phyloP scores from a whole-genome alignment of 2,797 vertebrate genomes.

The Tiaroga cobitis region DNA sequence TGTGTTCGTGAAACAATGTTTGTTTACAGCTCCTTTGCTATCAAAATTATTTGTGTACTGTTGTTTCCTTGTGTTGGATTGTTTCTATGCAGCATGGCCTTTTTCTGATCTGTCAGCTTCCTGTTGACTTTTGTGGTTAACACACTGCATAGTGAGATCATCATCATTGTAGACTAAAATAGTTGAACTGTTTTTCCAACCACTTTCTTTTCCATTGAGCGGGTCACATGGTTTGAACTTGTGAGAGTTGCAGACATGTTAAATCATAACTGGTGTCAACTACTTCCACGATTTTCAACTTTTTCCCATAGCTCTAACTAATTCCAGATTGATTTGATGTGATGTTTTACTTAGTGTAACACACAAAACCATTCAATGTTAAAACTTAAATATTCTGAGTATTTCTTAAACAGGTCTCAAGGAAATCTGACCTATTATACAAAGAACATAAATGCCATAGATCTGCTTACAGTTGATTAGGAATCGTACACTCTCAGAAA shows the following conservation, averaged over 20 bases:
- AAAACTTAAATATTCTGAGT: neutral
- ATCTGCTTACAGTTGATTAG: neutral
- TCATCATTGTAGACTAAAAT: slow-evolving; percentile 47
- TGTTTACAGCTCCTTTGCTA: slow-evolving; percentile 33
- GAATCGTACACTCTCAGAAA: too few species aligned
- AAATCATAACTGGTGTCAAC: neutral
- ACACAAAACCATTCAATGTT: neutral
- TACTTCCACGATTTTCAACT: neutral
- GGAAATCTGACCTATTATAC: neutral
- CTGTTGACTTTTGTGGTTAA: slow-evolving; percentile 62
- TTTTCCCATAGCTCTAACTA: neutral
- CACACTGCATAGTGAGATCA: slow-evolving; percentile 46
- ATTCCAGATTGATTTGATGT: neutral
- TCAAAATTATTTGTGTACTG: slow-evolving; percentile 9
- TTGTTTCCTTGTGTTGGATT: slow-evolving; percentile 42
- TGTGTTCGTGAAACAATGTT: slow-evolving; percentile 33
- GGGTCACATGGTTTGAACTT: slow-evolving; percentile 30
- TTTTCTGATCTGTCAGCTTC: slow-evolving; percentile 51
- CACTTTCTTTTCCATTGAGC: slow-evolving; percentile 45
- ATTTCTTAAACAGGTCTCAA: neutral
- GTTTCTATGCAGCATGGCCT: slow-evolving; percentile 39
- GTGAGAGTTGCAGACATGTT: neutral
- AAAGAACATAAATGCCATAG: neutral
- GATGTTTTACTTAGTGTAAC: neutral
- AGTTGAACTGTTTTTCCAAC: slow-evolving; percentile 54